Conservation (phyloP, 1,140 invertebrate genomes). For the Colletes latitarsis region DNA sequence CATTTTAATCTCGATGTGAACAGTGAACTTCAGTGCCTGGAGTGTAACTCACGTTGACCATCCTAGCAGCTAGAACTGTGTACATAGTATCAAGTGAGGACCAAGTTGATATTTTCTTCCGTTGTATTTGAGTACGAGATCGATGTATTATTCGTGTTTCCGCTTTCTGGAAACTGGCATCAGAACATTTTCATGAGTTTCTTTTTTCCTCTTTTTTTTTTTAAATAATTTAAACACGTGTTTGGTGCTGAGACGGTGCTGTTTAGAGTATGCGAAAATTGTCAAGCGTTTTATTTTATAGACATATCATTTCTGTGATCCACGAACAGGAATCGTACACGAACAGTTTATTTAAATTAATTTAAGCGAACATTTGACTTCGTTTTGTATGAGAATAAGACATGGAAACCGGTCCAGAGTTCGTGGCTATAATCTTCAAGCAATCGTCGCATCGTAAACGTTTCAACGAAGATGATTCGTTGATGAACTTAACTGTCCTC, state of each 20-base stretch:
- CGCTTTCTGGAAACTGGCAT: background rate
- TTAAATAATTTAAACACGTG: background rate
- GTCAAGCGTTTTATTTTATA: constrained; percentile 23
- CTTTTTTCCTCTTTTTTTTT: background rate
- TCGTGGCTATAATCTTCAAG: background rate
- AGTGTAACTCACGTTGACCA: background rate
- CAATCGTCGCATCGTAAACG: background rate
- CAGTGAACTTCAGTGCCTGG: constrained; percentile 4
- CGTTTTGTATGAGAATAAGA: background rate
- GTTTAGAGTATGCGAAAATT: constrained; percentile 23
- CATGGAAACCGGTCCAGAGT: background rate
- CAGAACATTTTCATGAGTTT: background rate
- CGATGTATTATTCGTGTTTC: background rate
- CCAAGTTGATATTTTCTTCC: background rate
- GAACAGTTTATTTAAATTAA: constrained; percentile 25
- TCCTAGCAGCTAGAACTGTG: background rate
- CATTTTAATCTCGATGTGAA: constrained; percentile 8
- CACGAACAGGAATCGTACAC: constrained; percentile 1
- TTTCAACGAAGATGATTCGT: constrained; percentile 8
- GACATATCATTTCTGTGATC: constrained; percentile 41
- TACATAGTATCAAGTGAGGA: constrained; percentile 16
- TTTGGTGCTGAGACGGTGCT: constrained; percentile 61
- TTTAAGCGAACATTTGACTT: background rate
- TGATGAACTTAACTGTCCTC: background rate
- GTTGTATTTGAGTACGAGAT: constrained; percentile 14